Evolutionary conservation across 2,113 vertebrate species (phyloP).

Genomic region (Lagenorhynchus albirostris): DNA sequence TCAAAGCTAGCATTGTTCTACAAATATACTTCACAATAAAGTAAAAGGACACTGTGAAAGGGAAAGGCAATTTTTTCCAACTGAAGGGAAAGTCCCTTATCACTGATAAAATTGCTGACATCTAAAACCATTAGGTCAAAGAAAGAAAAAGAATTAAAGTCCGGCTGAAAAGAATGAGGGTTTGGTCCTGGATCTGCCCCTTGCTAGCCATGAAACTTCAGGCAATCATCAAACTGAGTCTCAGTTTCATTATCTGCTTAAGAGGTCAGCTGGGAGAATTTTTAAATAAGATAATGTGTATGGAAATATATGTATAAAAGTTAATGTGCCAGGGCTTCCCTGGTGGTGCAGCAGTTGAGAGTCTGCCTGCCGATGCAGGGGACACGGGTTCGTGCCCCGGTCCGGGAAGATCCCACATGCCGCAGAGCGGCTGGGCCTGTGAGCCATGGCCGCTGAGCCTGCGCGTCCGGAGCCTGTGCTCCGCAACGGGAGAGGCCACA

Average conservation of each 20-base stretch:
- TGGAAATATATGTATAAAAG: constrained; percentile 1
- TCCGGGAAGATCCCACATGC: too few species aligned
- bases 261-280: not conserved
- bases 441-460: too few species aligned
- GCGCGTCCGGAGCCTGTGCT: too few species aligned
- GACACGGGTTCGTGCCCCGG: too few species aligned
- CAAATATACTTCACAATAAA: constrained; percentile 45
- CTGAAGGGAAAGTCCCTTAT: constrained; percentile 39
- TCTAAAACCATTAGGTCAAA: constrained; percentile 44
- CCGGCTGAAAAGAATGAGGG: not conserved
- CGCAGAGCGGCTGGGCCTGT: too few species aligned
- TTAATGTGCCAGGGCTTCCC: not conserved
- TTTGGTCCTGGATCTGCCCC: not conserved
- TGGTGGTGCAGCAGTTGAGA: too few species aligned
- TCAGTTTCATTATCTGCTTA: not conserved
- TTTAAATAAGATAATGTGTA: constrained; percentile 31
- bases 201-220: not conserved
- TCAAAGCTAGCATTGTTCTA: constrained; percentile 33
- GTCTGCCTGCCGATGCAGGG: too few species aligned
- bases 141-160: constrained; percentile 36
- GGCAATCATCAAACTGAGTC: not conserved
- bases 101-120: constrained; percentile 41
- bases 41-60: constrained; percentile 21
- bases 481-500: too few species aligned
- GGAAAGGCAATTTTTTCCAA: constrained; percentile 40